These are phyloP conservation scores for Autographa pulchrina DNA, from an alignment of 2,888 invertebrate genomes.

Conservation along the genomic window DNA sequence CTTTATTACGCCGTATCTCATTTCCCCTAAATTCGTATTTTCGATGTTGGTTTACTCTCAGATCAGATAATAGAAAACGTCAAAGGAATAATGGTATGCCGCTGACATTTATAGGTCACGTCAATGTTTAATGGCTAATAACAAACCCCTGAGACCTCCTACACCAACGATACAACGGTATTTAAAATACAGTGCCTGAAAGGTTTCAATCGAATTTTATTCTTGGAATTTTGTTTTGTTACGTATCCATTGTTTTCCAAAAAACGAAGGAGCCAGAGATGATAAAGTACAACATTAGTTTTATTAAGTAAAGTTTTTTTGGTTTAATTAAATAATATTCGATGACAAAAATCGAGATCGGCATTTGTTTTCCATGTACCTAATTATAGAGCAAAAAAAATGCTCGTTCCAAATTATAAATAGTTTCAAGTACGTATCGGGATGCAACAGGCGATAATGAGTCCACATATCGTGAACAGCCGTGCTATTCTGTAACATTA, in stretches of 20 bases:
- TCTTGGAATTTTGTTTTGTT: neutral
- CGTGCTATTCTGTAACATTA: too few species aligned
- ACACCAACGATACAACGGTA: neutral
- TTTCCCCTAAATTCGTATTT: constrained; percentile 21
- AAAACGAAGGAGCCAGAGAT: neutral
- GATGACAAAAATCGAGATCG: neutral
- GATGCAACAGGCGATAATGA: constrained; percentile 48
- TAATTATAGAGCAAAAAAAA: too few species aligned
- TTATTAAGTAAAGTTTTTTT: neutral
- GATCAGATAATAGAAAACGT: constrained; percentile 7
- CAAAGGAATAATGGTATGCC: constrained; percentile 11
- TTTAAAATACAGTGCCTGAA: neutral
- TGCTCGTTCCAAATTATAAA: neutral
- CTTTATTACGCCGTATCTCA: constrained; percentile 20
- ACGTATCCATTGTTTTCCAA: neutral
- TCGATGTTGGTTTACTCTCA: constrained; percentile 19
- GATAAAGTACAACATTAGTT: neutral
- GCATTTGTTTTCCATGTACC: neutral
- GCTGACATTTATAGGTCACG: constrained; percentile 6
- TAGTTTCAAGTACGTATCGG: constrained; percentile 10
- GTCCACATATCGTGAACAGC: constrained; percentile 19
- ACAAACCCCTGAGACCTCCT: neutral
- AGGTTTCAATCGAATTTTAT: neutral
- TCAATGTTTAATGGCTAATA: constrained; percentile 2
- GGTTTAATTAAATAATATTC: too few species aligned